Evolutionary conservation across 2,888 invertebrate species (phyloP).

Genomic region (Cylloceria caligata): DNA sequence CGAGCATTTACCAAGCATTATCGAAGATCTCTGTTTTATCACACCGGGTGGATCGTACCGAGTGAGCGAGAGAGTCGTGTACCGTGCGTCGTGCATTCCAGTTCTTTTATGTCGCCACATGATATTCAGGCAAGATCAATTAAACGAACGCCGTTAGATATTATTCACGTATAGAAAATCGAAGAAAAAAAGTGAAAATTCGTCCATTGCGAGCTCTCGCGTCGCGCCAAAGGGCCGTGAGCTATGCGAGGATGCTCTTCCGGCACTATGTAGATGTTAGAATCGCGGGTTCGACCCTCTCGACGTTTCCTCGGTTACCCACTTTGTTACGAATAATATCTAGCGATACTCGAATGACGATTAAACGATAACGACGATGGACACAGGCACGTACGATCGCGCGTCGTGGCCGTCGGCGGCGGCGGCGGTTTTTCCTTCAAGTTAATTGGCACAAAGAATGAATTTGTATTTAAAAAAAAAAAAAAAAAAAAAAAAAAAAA

Average conservation of each 20-base stretch:
- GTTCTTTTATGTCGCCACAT: slow-evolving; percentile 15
- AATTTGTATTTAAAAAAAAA: slow-evolving; percentile 71
- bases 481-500: slow-evolving; percentile 51
- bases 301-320: slow-evolving; percentile 21
- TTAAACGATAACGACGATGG: slow-evolving; percentile 53
- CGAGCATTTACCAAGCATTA: slow-evolving; percentile 31
- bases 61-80: slow-evolving; percentile 53
- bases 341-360: slow-evolving; percentile 71
- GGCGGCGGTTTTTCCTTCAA: slow-evolving; percentile 40
- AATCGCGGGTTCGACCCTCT: slow-evolving; percentile 22
- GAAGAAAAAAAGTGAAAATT: slow-evolving; percentile 49
- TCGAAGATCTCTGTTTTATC: slow-evolving; percentile 62
- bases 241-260: neutral
- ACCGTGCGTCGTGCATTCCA: slow-evolving; percentile 67
- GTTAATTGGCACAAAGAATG: slow-evolving; percentile 75
- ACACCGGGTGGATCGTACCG: slow-evolving; percentile 59
- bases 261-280: neutral
- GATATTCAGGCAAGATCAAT: slow-evolving; percentile 41
- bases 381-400: too few species aligned
- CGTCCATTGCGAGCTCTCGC: slow-evolving; percentile 58
- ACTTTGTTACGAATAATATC: slow-evolving; percentile 39
- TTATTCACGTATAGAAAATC: slow-evolving; percentile 49
- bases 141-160: slow-evolving; percentile 51
- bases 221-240: slow-evolving; percentile 16
- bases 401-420: too few species aligned